phyloP scores from a whole-genome alignment of 2,113 vertebrate species.

The Micronycteris hirsuta region DNA sequence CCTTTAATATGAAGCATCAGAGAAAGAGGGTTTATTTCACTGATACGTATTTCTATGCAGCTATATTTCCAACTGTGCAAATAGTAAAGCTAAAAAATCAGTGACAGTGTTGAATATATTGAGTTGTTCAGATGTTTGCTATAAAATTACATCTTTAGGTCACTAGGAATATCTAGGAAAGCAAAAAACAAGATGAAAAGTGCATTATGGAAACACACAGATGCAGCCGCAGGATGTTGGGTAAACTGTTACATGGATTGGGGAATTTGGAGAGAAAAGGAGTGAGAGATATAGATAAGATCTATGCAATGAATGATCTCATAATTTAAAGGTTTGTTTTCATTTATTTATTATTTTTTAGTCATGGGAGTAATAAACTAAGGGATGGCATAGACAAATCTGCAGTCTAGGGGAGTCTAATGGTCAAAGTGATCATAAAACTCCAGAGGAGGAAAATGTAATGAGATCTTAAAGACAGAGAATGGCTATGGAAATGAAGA shows the following conservation, averaged over 20 bases:
- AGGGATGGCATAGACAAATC: not conserved
- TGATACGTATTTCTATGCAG: not conserved
- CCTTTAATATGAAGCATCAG: slow-evolving; percentile 30
- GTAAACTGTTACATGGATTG: not conserved
- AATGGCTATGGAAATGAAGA: not conserved
- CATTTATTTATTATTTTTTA: not conserved
- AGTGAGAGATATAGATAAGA: not conserved
- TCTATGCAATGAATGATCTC: not conserved
- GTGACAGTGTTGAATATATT: not conserved
- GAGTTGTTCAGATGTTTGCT: not conserved
- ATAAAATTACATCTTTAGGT: not conserved
- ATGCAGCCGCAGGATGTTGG: not conserved
- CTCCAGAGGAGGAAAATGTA: too few relatives aligned
- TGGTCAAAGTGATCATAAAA: not conserved
- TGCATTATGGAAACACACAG: not conserved
- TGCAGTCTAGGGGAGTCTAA: not conserved
- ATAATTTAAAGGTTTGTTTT: not conserved
- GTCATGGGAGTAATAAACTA: not conserved
- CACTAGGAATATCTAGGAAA: not conserved
- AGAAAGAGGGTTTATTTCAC: not conserved
- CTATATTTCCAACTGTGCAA: not conserved
- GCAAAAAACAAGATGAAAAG: not conserved
- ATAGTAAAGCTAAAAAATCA: slow-evolving; percentile 19
- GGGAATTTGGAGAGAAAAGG: not conserved
- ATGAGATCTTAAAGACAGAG: not conserved